Evolutionary conservation across 2,888 invertebrate species (phyloP).

Genomic region (Drosophila cognata): DNA sequence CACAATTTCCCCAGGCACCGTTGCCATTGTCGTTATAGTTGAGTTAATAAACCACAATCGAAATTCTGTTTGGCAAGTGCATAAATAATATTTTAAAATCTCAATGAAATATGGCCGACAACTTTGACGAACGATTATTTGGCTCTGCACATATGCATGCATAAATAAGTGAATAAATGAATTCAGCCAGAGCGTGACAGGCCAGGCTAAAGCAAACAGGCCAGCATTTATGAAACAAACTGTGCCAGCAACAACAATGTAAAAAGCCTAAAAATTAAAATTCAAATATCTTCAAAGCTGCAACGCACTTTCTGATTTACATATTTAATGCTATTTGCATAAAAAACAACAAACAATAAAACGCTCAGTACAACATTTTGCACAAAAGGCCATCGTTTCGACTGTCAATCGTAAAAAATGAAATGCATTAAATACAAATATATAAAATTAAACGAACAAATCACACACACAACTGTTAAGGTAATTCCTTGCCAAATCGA

Average conservation of each 20-base stretch:
- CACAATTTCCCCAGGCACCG: conserved; percentile 38
- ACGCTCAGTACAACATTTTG: neutral
- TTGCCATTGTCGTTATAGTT: conserved; percentile 9
- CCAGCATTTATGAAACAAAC: conserved; percentile 30
- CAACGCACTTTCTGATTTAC: conserved; percentile 59
- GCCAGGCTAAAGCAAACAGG: conserved; percentile 35
- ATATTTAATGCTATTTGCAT: conserved; percentile 75
- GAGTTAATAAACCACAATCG: conserved; percentile 75
- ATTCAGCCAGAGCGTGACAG: conserved; percentile 24
- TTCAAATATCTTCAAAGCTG: conserved; percentile 54
- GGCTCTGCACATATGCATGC: conserved; percentile 16
- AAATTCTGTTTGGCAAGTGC: conserved; percentile 57
- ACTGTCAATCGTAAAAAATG: neutral
- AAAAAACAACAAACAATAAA: conserved; percentile 43
- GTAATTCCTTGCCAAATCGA: too few relatives aligned
- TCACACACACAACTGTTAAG: neutral
- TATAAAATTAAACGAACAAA: neutral
- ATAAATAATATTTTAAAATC: conserved; percentile 75
- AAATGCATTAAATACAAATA: neutral
- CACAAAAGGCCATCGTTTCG: neutral
- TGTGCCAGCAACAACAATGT: conserved; percentile 6
- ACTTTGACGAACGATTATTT: conserved; percentile 58
- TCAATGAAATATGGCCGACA: conserved; percentile 70
- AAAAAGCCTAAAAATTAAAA: conserved; percentile 57
- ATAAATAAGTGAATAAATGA: conserved; percentile 68